A percentile compares a stretch with the other conserved stretches of the same genome.
Evolutionary conservation across 2,113 vertebrate species (phyloP).

Genomic region (Dasyprocta punctata): DNA sequence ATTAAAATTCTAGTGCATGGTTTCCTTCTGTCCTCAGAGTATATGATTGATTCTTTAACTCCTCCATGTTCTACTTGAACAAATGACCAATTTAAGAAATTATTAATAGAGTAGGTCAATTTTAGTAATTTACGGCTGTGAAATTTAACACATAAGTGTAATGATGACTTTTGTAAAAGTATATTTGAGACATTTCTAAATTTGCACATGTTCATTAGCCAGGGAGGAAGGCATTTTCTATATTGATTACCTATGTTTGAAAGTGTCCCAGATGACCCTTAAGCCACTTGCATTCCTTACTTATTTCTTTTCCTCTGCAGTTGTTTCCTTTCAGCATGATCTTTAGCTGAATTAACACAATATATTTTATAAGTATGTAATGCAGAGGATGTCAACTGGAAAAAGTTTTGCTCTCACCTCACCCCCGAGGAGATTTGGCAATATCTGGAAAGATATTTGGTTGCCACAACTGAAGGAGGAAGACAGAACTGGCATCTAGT

Average conservation of each 20-base stretch:
- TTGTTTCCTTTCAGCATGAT: constrained; percentile 3
- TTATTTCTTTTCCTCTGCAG: constrained; percentile 7
- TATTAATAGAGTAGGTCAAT: constrained; percentile 51
- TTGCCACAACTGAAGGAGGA: background rate
- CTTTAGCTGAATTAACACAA: background rate
- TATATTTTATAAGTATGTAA: background rate
- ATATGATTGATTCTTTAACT: constrained; percentile 59
- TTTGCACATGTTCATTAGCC: constrained; percentile 1
- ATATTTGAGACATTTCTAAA: constrained; percentile 15
- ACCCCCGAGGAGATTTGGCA: background rate
- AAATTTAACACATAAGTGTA: constrained; percentile 44
- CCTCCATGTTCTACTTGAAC: constrained; percentile 46
- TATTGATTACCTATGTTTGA: constrained; percentile 46
- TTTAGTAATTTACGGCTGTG: constrained; percentile 53
- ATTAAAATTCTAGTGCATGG: background rate
- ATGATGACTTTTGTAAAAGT: constrained; percentile 29
- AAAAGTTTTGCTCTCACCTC: background rate
- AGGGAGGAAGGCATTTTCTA: background rate
- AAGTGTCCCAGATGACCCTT: background rate
- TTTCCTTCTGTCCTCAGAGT: constrained; percentile 5
- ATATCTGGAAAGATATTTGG: constrained; percentile 17
- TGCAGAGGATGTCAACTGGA: background rate
- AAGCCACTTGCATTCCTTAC: constrained; percentile 11
- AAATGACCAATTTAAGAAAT: constrained; percentile 56
- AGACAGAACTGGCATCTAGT: background rate